A percentile compares a stretch with the other conserved stretches of the same genome.
phyloP scores from a whole-genome alignment of 2,888 invertebrate species.

The Antheraea assamensis region DNA sequence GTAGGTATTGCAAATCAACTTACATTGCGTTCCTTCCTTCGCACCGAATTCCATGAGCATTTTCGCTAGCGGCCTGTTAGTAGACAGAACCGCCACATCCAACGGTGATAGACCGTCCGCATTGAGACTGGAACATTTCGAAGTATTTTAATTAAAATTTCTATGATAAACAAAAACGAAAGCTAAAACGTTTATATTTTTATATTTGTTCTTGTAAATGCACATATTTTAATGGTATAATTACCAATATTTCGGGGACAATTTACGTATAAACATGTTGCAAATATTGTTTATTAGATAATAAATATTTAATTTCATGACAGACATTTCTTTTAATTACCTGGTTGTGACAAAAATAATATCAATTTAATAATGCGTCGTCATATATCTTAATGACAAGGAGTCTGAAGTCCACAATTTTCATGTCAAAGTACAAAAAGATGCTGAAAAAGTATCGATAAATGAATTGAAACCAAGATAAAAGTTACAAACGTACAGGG shows the following conservation, averaged over 20 bases:
- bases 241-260: not conserved
- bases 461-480: too few species aligned
- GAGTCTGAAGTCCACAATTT: not conserved
- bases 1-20: constrained; percentile 58
- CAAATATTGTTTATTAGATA: not conserved
- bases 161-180: too few species aligned
- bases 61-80: constrained; percentile 93
- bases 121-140: constrained; percentile 86
- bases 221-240: not conserved
- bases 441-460: not conserved
- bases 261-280: not conserved
- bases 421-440: not conserved
- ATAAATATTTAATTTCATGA: not conserved
- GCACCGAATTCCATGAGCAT: constrained; percentile 95
- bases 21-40: constrained; percentile 91
- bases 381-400: not conserved
- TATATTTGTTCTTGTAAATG: too few species aligned
- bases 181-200: too few species aligned
- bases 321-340: not conserved
- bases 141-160: not conserved
- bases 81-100: constrained; percentile 96
- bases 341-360: not conserved
- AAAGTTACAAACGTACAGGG: too few species aligned
- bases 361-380: not conserved
- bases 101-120: constrained; percentile 93